Percentiles rank a stretch among this genome's conserved stretches.
Conservation (phyloP, 2,113 vertebrate species). For the Edolisoma coerulescens region DNA sequence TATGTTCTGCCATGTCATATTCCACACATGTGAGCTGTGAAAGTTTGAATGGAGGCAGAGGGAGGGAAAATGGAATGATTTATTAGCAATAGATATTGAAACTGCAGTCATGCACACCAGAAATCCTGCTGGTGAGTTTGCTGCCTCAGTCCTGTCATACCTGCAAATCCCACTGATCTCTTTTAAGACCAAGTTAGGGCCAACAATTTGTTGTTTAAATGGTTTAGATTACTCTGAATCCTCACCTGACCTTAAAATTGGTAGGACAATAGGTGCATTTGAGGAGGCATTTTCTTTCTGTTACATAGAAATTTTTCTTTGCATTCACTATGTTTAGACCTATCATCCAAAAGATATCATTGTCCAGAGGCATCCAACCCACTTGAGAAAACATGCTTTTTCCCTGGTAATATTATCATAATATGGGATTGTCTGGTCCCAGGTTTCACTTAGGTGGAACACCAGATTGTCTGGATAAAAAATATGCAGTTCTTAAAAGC, state of each 20-base stretch:
- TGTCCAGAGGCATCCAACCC: background rate
- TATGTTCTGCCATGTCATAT: background rate
- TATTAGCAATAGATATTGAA: background rate
- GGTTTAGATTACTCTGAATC: background rate
- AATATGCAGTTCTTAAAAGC: background rate
- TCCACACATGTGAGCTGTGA: background rate
- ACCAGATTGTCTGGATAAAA: background rate
- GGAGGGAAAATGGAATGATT: background rate
- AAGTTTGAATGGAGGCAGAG: background rate
- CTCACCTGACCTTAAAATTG: background rate
- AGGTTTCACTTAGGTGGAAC: background rate
- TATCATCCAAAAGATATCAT: background rate
- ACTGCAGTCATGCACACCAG: background rate
- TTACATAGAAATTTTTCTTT: background rate
- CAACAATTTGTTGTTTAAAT: background rate
- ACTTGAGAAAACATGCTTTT: background rate
- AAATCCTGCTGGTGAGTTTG: background rate
- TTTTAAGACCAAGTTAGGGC: background rate
- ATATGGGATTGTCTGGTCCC: background rate
- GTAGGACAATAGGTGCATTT: background rate
- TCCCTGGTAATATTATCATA: background rate
- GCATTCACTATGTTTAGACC: background rate
- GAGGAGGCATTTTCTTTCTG: background rate
- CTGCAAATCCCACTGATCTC: background rate
- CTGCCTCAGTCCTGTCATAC: background rate